Evolutionary conservation across 2,797 vertebrate species (phyloP).

Genomic region (Vipera ursinii): DNA sequence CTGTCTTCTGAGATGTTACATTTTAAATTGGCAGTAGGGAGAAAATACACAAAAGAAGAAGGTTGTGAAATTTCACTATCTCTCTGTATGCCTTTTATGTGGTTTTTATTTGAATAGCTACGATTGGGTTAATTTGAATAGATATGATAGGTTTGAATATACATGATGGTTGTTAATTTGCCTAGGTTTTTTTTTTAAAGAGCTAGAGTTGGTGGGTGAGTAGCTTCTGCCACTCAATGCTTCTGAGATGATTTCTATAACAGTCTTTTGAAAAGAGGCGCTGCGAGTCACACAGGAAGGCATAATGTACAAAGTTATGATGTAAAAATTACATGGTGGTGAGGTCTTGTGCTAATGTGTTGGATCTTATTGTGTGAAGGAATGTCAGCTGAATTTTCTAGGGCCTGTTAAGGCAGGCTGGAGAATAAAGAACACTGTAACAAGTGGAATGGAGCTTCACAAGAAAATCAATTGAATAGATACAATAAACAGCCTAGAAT

Average conservation of each 20-base stretch:
- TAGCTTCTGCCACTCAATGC: background rate
- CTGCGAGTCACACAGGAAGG: background rate
- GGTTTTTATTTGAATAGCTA: background rate
- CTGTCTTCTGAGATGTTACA: background rate
- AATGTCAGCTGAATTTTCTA: background rate
- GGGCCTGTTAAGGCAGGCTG: background rate
- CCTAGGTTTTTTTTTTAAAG: background rate
- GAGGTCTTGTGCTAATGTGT: background rate
- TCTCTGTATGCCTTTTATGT: background rate
- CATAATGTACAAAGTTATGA: background rate
- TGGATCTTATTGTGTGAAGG: background rate
- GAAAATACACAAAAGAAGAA: background rate
- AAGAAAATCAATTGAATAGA: constrained; percentile 18
- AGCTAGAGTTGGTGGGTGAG: background rate
- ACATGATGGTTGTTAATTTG: background rate
- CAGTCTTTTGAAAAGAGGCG: background rate
- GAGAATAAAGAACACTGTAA: background rate
- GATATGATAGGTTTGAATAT: background rate
- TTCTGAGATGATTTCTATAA: background rate
- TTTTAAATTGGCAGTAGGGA: background rate
- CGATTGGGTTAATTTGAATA: background rate
- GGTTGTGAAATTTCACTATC: background rate
- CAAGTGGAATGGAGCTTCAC: background rate
- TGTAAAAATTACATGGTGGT: background rate
- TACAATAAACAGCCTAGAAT: background rate